These are phyloP conservation scores for Pocillopora verrucosa DNA, from an alignment of 64 coral and sea anemone species.

Conservation along the genomic window DNA sequence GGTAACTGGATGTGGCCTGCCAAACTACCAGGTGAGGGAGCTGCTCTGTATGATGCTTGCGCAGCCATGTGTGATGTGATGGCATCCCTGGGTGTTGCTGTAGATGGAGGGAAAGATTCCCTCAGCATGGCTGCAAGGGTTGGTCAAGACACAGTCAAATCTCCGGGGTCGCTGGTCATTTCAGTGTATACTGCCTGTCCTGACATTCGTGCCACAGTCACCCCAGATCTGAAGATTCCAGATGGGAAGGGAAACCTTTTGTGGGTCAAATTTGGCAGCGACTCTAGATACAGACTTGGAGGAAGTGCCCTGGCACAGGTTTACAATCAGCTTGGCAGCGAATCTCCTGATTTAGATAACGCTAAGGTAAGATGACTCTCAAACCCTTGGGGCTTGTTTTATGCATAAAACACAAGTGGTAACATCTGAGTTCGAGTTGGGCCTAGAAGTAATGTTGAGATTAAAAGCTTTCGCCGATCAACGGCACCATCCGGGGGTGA, in stretches of 20 bases:
- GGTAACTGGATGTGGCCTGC: slow-evolving; percentile 99
- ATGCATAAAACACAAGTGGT: too few relatives aligned
- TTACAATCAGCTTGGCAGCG: slow-evolving; percentile 85
- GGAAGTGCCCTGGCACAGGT: slow-evolving; percentile 94
- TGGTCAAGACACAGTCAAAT: slow-evolving; percentile 77
- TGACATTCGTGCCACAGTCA: slow-evolving; percentile 84
- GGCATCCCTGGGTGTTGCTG: slow-evolving; percentile 77
- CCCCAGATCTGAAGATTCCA: slow-evolving; percentile 91
- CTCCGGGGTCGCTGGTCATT: slow-evolving; percentile 87
- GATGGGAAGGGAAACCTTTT: slow-evolving; percentile 60
- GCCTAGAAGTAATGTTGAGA: background rate
- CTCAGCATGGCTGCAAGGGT: slow-evolving; percentile 98
- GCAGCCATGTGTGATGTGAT: slow-evolving; percentile 89
- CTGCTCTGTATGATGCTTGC: slow-evolving; percentile 84
- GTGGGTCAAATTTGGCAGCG: slow-evolving; percentile 60
- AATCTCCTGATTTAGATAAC: slow-evolving; percentile 79
- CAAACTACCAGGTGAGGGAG: slow-evolving; percentile 88
- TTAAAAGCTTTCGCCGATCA: background rate
- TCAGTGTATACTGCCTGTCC: slow-evolving; percentile 93
- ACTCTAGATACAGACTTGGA: slow-evolving; percentile 64
- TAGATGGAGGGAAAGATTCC: slow-evolving; percentile 98
- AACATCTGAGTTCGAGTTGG: too few relatives aligned
- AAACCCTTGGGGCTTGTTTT: too few relatives aligned
- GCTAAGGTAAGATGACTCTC: slow-evolving; percentile 46
- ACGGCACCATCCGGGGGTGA: background rate